Percentiles rank a stretch among this genome's conserved stretches.
phyloP scores from a whole-genome alignment of 2,797 vertebrate species.

The Microhierax caerulescens region DNA sequence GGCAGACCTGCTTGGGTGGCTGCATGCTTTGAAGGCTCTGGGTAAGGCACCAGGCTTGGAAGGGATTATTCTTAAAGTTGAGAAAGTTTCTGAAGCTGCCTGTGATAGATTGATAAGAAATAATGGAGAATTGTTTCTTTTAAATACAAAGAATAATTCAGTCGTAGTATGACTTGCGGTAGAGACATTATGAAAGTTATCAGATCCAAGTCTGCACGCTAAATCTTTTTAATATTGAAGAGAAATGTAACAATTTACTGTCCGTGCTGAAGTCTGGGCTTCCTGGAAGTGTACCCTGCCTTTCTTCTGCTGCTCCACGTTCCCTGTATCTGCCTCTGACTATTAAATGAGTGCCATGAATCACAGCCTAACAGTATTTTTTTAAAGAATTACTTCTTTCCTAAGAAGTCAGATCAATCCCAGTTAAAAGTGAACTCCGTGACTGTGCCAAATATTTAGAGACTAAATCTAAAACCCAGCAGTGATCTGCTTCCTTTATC shows the following conservation, averaged over 20 bases:
- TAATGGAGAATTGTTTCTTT: conserved; percentile 1
- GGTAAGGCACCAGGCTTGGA: not conserved
- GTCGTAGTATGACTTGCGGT: not conserved
- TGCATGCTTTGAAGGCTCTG: not conserved
- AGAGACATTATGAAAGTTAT: not conserved
- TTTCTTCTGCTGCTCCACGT: not conserved
- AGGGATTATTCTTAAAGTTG: not conserved
- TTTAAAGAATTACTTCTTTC: not conserved
- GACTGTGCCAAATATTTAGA: not conserved
- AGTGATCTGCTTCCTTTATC: not conserved
- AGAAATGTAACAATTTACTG: not conserved
- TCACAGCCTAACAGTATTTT: not conserved
- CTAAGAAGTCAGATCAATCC: not conserved
- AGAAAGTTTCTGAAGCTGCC: not conserved
- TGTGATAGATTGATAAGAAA: not conserved
- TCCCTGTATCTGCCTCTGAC: not conserved
- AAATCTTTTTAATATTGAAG: not conserved
- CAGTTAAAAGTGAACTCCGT: not conserved
- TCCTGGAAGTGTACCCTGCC: not conserved
- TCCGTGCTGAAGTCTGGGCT: not conserved
- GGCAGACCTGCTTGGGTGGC: not conserved
- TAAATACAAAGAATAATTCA: conserved; percentile 19
- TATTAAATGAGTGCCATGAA: not conserved
- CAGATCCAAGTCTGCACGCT: not conserved
- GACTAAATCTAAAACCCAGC: not conserved